Evolutionary conservation across 2,888 invertebrate species (phyloP), one percentile per base, ranked within the genome.

Genomic region (Eupithecia dodoneata): DNA sequence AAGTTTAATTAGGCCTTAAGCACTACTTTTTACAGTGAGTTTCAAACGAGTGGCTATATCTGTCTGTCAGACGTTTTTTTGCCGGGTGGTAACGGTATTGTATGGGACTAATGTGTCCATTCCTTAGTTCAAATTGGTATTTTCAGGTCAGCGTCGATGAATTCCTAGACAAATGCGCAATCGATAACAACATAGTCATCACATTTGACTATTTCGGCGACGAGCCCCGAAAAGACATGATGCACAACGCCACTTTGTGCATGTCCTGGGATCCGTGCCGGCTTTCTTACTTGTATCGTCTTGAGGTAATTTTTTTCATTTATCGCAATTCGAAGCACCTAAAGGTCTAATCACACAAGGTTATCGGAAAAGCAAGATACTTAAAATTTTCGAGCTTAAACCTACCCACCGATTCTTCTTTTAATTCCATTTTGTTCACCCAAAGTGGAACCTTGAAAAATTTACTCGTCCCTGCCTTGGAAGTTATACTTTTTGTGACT

Each of bases 161-260:
- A 44, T 94, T 95, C 81, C 83, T 94, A 77, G 87, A 87, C 0
- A 76, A 87, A 71, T 95, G 95, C 74, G 95, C 95, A 1, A 94
- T 95, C 47, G 94, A 95, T 76, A 88, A 94, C 80, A 95, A 95
- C 72, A 86, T 95, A 2, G 94, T 95, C 0, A 94, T 95, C 30
- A 91, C 91, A 42, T 94, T 93, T 74, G 94, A 95, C 79, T 95
- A 95, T 80, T 95, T 93, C 71, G 95, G 95, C 0, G 95, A 95
- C 75, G 94, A 94, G 76, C 94, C 95, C 2, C 89, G 95, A 2
- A 95, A 95, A 73, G 95, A 95, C 72, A 90, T 94, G 89, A 87
- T 94, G 88, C 93, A 92, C 75, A 95, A 95, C 79, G 92, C 93
- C 0, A 94, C 95, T 3, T 82, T 95, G 4, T 95, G 95, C 75